phyloP scores from a whole-genome alignment of 2,888 invertebrate species.

The Lacanobia oleracea region DNA sequence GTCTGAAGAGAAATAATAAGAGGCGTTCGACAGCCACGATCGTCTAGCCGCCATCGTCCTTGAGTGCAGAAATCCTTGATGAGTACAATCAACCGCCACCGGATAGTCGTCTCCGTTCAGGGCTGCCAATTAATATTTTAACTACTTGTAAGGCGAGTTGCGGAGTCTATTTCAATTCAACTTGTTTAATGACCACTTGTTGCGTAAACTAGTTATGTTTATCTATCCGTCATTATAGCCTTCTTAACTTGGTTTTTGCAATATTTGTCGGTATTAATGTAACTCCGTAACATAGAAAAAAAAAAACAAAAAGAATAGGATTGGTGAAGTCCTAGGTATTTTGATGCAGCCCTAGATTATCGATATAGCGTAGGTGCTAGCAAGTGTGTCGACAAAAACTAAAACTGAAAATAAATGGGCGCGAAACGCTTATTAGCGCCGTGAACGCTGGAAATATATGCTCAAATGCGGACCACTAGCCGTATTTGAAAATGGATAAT shows the following conservation, averaged over 20 bases:
- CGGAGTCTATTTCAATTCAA: slow-evolving; percentile 69
- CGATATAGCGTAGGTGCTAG: slow-evolving; percentile 81
- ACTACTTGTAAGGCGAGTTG: slow-evolving; percentile 72
- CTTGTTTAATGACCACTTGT: slow-evolving; percentile 69
- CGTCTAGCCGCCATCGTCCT: slow-evolving; percentile 88
- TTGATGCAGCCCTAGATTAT: slow-evolving; percentile 76
- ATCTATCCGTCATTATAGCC: slow-evolving; percentile 61
- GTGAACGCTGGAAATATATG: slow-evolving; percentile 74
- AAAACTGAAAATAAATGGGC: slow-evolving; percentile 84
- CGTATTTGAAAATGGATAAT: slow-evolving; percentile 82
- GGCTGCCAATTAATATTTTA: slow-evolving; percentile 86
- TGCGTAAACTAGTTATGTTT: slow-evolving; percentile 69
- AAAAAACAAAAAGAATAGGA: not conserved
- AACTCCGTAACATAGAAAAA: not conserved
- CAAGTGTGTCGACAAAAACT: slow-evolving; percentile 83
- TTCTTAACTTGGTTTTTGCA: slow-evolving; percentile 38
- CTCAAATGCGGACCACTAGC: slow-evolving; percentile 75
- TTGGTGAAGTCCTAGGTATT: slow-evolving; percentile 10
- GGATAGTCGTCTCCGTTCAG: slow-evolving; percentile 85
- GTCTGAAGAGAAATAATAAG: slow-evolving; percentile 88
- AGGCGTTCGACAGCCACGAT: slow-evolving; percentile 85
- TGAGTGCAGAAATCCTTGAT: slow-evolving; percentile 90
- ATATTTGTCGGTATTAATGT: slow-evolving; percentile 1
- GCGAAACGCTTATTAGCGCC: slow-evolving; percentile 81
- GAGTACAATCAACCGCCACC: slow-evolving; percentile 91